Evolutionary conservation across 2,797 vertebrate species (phyloP).

Genomic region (Alexandromys oeconomus): DNA sequence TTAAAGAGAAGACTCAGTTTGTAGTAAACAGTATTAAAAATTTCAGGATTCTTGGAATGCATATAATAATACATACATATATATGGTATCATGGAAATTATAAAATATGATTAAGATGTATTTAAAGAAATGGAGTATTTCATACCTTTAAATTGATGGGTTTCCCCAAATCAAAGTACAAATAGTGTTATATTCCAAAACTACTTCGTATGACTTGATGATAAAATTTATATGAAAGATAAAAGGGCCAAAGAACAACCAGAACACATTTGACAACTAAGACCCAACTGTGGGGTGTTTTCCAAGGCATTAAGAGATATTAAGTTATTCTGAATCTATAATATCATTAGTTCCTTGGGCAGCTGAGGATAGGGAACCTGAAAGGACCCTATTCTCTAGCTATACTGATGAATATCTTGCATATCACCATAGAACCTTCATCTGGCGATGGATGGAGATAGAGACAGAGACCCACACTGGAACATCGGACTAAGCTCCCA

Average conservation of each 20-base stretch:
- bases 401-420: too few relatives aligned
- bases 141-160: neutral
- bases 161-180: constrained; percentile 27
- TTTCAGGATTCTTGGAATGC: constrained; percentile 6
- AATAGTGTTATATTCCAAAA: neutral
- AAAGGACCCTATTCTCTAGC: too few relatives aligned
- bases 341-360: neutral
- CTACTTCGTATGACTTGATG: constrained; percentile 1
- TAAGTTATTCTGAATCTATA: constrained; percentile 48
- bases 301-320: neutral
- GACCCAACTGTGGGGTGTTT: neutral
- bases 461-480: too few relatives aligned
- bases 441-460: too few relatives aligned
- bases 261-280: constrained; percentile 3
- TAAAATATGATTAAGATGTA: neutral
- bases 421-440: too few relatives aligned
- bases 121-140: constrained; percentile 34
- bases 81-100: neutral
- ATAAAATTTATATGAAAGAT: neutral
- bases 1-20: constrained; percentile 40
- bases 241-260: neutral
- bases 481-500: too few relatives aligned
- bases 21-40: constrained; percentile 33
- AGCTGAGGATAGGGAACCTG: too few relatives aligned
- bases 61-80: neutral